Conservation (phyloP, 2,113 vertebrate genomes). For the Hylia prasina region DNA sequence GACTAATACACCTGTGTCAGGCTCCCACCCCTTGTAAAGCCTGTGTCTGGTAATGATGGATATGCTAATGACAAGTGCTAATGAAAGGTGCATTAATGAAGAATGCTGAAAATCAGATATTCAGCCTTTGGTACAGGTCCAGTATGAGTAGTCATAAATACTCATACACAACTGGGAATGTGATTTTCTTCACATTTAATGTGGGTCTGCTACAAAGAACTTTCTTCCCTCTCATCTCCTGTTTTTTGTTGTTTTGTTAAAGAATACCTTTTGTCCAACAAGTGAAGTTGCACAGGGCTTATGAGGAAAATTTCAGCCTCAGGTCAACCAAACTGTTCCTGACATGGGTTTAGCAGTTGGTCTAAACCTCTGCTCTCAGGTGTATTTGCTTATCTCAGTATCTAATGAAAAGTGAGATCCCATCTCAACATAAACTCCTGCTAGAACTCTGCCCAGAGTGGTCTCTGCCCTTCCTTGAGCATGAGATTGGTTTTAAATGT, state of each 20-base stretch:
- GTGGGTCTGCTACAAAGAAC: neutral
- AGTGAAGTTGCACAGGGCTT: neutral
- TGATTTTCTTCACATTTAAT: neutral
- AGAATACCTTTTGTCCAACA: neutral
- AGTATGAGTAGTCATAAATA: neutral
- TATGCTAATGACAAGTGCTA: neutral
- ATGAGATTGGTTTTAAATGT: neutral
- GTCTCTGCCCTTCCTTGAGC: neutral
- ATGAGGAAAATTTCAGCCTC: neutral
- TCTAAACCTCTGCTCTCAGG: neutral
- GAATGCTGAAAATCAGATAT: neutral
- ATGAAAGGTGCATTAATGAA: neutral
- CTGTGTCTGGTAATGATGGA: neutral
- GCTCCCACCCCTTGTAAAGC: neutral
- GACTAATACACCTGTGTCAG: neutral
- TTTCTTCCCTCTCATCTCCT: neutral
- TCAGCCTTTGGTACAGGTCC: neutral
- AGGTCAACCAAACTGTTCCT: neutral
- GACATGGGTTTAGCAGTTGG: neutral
- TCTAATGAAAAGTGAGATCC: neutral
- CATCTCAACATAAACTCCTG: neutral
- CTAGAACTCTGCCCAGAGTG: neutral
- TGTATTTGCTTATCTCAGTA: neutral
- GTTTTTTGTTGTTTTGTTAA: neutral
- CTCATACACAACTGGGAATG: neutral